Conservation (phyloP, 1,140 invertebrate genomes). For the Bombyx mandarina region DNA sequence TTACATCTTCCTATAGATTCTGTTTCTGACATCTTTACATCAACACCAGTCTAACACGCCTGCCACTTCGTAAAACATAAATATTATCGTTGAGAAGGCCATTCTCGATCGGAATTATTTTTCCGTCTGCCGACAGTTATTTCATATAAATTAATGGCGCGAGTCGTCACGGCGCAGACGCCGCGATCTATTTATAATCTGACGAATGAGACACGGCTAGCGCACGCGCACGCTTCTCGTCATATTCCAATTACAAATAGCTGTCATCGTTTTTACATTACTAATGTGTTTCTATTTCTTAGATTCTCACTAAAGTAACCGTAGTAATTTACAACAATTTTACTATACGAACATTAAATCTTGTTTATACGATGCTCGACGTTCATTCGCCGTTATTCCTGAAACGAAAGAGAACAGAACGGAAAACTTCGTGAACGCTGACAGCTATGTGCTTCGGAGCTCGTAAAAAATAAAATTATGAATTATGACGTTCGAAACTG, state of each 20-base stretch:
- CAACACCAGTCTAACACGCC: conserved; percentile 36
- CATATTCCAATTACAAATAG: conserved; percentile 70
- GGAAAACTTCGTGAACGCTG: conserved; percentile 25
- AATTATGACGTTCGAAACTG: conserved; percentile 59
- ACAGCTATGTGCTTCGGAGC: conserved; percentile 25
- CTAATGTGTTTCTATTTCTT: conserved; percentile 43
- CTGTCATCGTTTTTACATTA: conserved; percentile 57
- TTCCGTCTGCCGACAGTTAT: conserved; percentile 69
- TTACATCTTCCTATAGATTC: conserved; percentile 19
- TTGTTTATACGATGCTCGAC: not conserved
- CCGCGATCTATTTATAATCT: conserved; percentile 66
- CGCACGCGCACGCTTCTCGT: conserved; percentile 62
- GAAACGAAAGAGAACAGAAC: conserved; percentile 32
- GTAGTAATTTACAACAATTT: no score
- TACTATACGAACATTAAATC: no score
- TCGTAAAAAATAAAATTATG: conserved; percentile 65
- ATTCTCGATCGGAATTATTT: conserved; percentile 65
- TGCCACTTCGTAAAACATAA: conserved; percentile 66
- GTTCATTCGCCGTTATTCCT: not conserved
- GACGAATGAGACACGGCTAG: conserved; percentile 67
- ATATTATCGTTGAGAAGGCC: conserved; percentile 65
- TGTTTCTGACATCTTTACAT: conserved; percentile 49
- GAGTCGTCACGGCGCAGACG: conserved; percentile 69
- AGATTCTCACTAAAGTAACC: conserved; percentile 4
- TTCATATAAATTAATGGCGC: conserved; percentile 70